Base-by-base conservation (phyloP, 1,140 invertebrate genomes). In the Dinoponera quadriceps region DNA sequence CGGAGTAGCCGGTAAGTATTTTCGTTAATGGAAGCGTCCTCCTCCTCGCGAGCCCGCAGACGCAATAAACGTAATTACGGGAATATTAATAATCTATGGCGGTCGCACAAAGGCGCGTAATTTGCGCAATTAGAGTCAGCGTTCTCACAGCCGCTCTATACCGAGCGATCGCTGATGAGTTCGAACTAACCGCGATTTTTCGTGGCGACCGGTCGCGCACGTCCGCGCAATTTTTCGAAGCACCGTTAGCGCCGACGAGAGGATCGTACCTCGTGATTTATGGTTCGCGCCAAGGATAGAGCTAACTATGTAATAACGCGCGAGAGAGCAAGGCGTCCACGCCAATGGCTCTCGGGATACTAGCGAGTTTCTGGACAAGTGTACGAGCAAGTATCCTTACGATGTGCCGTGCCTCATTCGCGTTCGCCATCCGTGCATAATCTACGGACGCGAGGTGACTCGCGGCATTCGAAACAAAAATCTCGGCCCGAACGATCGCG, bases 381-480 rank as follows among this genome's bases (percentile, higher is more conserved):
- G 82, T 85, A 60, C 85, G 54, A 82, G 77, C 69, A 27, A 55
- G 85, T 81, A 73, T 88, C 71, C 33, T 62, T 69, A 62, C 55
- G 38, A 66, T 9, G n/a, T n/a, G 59, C 57, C 57, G 51, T 63
- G 48, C 48, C 49, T 87, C 48, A 59, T 88, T 88, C 72, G 83
- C 73, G 66, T 85, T 80, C 13, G 78, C 68, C 49, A 82, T 88
- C 60, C 86, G 85, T 62, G 72, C 77, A 82, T 88, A 82, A 88
- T 88, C 74, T 66, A 54, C 60, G 51, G 57, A 49, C 69, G 51
- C 73, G 69, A 86, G 82, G 66, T 88, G 78, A 88, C 83, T 88
- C 73, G 86, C 66, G 86, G 75, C 83, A 88, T 59, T 75, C 62
- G 66, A 83, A 49, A 85, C 71, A 83, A 88, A 88, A 88, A 88